Base-by-base conservation (phyloP, 2,888 invertebrate genomes). In the Timema cristinae region DNA sequence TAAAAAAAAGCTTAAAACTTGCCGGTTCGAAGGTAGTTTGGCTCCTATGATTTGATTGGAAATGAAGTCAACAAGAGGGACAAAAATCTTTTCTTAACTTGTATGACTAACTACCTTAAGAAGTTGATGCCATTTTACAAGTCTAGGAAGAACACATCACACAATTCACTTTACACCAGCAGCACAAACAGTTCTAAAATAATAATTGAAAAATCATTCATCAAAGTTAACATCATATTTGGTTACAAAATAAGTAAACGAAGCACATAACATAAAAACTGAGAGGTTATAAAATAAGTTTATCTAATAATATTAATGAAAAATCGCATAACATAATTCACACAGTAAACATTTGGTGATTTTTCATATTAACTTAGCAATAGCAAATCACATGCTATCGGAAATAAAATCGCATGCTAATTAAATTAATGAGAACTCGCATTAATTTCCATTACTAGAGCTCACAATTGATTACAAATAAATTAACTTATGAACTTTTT, bases 111-210 rank as follows among this genome's bases (percentile, higher is more conserved):
- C 59, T 59, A 59, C 59, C 13, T 59, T n/a, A 59, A 52, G 52
- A 52, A 59, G 59, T 59, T 59, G 59, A 59, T 59, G 59, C 59
- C 59, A 59, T 59, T 59, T 59, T 59, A 59, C 59, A 59, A 59
- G 59, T 59, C 59, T 8, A 59, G 59, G 59, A 59, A 59, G 59
- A 59, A 59, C 59, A 59, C 7, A 59, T 59, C 13, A 59, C 59
- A 59, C 7, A 59, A 59, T n/a, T 59, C 59, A 59, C 59, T 59
- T 59, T 13, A 59, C 16, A 59, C 59, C 59, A 59, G 7, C 59
- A 59, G 7, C 59, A 59, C 13, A 59, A 59, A 59, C 59, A 59
- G 59, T 59, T 59, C 59, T 13, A 7, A 59, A 59, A 59, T 16
- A 13, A 59, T 59, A 59, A 59, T 59, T 59, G 13, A 59, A 59